Conservation (phyloP, 2,888 invertebrate species). For the Chrysolina americana region DNA sequence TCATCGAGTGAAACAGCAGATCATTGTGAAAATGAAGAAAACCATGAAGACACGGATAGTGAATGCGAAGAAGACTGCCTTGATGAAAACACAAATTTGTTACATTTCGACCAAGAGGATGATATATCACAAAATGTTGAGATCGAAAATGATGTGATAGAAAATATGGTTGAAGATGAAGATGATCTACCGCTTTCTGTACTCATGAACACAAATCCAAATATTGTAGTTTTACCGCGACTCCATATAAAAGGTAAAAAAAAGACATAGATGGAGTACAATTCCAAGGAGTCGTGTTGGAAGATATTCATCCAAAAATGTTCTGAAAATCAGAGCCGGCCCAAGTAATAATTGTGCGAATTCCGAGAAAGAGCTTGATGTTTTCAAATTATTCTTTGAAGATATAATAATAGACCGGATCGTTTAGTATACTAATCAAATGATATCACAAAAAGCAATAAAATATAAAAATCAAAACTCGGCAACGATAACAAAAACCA, state of each 20-base stretch:
- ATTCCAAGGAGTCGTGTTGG: conserved; percentile 3
- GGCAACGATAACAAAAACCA: conserved; percentile 7
- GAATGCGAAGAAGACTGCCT: not conserved
- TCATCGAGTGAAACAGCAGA: not conserved
- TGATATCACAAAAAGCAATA: not conserved
- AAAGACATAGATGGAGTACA: not conserved
- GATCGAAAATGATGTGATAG: not conserved
- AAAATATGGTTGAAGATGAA: not conserved
- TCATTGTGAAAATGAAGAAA: not conserved
- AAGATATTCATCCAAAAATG: conserved; percentile 7
- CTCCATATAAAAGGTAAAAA: conserved; percentile 2
- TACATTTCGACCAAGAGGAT: too few relatives aligned
- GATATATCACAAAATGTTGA: too few relatives aligned
- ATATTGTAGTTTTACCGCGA: conserved; percentile 1
- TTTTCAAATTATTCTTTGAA: not conserved
- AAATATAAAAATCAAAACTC: not conserved
- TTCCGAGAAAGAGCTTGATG: not conserved
- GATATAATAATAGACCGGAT: conserved; percentile 1
- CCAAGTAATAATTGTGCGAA: not conserved
- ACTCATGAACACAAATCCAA: conserved; percentile 2
- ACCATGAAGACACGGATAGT: not conserved
- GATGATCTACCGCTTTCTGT: not conserved
- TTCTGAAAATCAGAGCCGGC: not conserved
- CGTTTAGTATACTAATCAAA: not conserved
- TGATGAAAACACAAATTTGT: too few relatives aligned